Evolutionary conservation across 2,888 invertebrate species (phyloP).

Genomic region (Pristionchus mayeri): DNA sequence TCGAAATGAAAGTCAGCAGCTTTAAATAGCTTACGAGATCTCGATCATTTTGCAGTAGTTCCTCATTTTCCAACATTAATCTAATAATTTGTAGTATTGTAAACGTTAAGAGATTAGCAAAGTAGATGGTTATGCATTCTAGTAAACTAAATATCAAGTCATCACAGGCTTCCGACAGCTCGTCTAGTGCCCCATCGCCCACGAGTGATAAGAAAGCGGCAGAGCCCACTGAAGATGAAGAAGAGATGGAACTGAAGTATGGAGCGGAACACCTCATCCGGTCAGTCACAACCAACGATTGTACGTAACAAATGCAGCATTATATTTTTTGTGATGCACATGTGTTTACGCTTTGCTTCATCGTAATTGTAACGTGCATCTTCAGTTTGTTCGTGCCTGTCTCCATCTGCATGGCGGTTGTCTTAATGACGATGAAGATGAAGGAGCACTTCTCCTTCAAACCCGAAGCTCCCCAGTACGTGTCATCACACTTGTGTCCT

Average conservation of each 20-base stretch:
- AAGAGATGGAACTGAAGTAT: conserved; percentile 82
- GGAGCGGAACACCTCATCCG: conserved; percentile 96
- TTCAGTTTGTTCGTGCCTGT: conserved; percentile 95
- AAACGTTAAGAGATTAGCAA: too few relatives aligned
- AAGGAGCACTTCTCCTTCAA: conserved; percentile 86
- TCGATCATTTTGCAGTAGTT: too few relatives aligned
- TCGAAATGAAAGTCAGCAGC: conserved; percentile 8
- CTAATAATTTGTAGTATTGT: too few relatives aligned
- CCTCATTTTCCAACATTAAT: too few relatives aligned
- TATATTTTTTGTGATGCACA: too few relatives aligned
- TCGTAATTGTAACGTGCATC: neutral
- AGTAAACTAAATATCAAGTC: too few relatives aligned
- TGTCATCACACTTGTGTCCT: neutral
- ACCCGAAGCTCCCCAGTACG: conserved; percentile 51
- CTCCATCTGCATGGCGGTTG: conserved; percentile 97
- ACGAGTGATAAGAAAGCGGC: neutral
- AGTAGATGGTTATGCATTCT: too few relatives aligned
- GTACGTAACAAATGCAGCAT: too few relatives aligned
- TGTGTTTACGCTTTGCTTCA: too few relatives aligned
- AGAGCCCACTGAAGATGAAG: conserved; percentile 54
- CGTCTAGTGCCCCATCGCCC: neutral
- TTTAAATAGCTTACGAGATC: too few relatives aligned
- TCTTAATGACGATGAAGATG: conserved; percentile 95
- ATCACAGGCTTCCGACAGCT: neutral
- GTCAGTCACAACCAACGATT: neutral